Conservation (phyloP, 2,113 vertebrate species). For the Limanda limanda region DNA sequence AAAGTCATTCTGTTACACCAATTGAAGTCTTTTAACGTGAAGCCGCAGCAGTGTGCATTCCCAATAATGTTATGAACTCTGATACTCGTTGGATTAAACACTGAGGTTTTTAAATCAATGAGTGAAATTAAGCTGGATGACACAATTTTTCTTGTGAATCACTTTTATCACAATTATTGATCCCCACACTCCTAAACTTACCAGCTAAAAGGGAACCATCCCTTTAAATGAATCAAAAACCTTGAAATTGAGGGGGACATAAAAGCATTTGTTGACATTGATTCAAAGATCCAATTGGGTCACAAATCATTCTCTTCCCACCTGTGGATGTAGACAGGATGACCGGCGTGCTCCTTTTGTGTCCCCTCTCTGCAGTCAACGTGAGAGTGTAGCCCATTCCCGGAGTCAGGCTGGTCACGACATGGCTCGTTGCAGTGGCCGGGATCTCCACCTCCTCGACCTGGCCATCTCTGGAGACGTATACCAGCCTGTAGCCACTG, state of each 20-base stretch:
- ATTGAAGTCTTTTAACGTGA: too few species aligned
- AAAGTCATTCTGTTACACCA: background rate
- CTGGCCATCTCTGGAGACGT: conserved; percentile 67
- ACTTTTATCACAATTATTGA: background rate
- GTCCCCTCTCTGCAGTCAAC: conserved; percentile 87
- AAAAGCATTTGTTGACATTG: background rate
- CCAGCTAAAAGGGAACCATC: background rate
- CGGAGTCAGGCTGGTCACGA: conserved; percentile 82
- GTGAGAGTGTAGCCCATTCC: conserved; percentile 85
- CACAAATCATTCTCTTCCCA: conserved; percentile 70
- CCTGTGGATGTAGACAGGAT: conserved; percentile 84
- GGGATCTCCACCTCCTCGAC: conserved; percentile 82
- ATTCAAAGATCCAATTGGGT: background rate
- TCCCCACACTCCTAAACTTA: too few species aligned
- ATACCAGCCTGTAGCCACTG: conserved; percentile 86
- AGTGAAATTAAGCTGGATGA: too few species aligned
- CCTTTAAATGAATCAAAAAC: too few species aligned
- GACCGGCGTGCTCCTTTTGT: conserved; percentile 85
- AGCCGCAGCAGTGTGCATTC: too few species aligned
- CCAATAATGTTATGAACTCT: too few species aligned
- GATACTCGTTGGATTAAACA: too few species aligned
- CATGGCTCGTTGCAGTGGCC: conserved; percentile 74
- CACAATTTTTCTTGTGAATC: too few species aligned
- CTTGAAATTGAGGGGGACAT: background rate
- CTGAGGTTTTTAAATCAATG: too few species aligned